Percentiles rank a stretch among this genome's conserved stretches.
Evolutionary conservation across 35 echinoderm and acorn worm genomes (phyloP).

Genomic region (Patiria miniata): DNA sequence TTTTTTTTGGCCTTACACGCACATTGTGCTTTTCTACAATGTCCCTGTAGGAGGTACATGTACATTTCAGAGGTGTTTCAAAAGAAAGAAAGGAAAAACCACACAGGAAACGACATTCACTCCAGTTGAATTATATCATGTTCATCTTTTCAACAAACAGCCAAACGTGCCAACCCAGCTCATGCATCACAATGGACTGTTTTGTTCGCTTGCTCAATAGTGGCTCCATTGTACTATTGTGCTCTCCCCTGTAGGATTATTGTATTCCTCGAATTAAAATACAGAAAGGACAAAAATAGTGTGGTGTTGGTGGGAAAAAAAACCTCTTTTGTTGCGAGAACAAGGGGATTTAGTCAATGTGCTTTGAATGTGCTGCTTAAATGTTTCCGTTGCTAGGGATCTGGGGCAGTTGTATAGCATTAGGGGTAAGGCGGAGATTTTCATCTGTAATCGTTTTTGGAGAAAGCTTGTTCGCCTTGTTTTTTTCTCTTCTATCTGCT

Average conservation of each 20-base stretch:
- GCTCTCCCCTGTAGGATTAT: background rate
- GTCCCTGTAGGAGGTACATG: too few species aligned
- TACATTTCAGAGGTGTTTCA: background rate
- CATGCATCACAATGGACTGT: background rate
- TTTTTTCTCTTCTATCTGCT: too few species aligned
- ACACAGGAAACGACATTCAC: background rate
- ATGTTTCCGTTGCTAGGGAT: background rate
- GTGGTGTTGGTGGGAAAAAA: background rate
- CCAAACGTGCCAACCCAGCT: background rate
- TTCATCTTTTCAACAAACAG: slow-evolving; percentile 12
- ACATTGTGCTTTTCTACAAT: too few species aligned
- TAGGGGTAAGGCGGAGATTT: too few species aligned
- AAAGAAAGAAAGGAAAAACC: background rate
- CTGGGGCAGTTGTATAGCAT: too few species aligned
- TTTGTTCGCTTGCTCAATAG: background rate
- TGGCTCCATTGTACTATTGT: background rate
- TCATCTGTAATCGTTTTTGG: too few species aligned
- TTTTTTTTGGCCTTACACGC: too few species aligned
- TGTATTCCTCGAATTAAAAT: background rate
- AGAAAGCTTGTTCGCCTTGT: too few species aligned
- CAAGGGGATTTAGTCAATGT: background rate
- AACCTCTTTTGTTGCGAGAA: slow-evolving; percentile 7
- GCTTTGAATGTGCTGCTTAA: background rate
- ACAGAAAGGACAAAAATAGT: background rate
- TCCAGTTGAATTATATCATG: slow-evolving; percentile 1